phyloP scores from a whole-genome alignment of 2,797 vertebrate species.

The Eulemur coronatus region DNA sequence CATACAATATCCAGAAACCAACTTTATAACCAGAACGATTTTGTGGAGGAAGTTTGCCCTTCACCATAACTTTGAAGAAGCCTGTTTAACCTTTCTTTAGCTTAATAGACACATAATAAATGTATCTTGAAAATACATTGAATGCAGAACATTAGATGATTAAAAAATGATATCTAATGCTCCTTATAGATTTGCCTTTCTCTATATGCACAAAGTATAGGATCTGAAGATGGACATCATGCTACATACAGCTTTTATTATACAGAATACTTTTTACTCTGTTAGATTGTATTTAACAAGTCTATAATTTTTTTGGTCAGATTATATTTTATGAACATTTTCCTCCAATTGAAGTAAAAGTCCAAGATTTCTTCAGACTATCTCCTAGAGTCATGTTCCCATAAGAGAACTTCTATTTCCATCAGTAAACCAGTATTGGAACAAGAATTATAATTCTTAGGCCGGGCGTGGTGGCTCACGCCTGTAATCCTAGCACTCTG shows the following conservation, averaged over 20 bases:
- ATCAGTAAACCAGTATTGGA: neutral
- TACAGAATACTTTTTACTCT: neutral
- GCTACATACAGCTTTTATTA: neutral
- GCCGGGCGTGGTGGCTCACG: no score
- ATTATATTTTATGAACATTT: slow-evolving; percentile 2
- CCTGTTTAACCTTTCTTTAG: neutral
- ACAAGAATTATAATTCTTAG: neutral
- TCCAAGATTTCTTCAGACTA: neutral
- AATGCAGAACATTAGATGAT: neutral
- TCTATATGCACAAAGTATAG: neutral
- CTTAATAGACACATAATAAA: neutral
- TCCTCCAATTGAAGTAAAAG: neutral
- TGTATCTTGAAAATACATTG: neutral
- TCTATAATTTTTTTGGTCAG: neutral
- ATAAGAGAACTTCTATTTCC: neutral
- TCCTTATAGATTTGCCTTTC: neutral
- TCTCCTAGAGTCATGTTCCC: neutral
- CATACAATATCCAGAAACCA: neutral
- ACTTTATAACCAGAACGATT: neutral
- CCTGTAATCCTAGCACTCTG: no score
- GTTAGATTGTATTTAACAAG: neutral
- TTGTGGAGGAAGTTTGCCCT: neutral
- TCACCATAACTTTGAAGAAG: neutral
- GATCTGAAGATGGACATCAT: neutral
- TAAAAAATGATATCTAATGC: neutral